phyloP scores from a whole-genome alignment of 2,113 vertebrate species.

The Silurus glanis region DNA sequence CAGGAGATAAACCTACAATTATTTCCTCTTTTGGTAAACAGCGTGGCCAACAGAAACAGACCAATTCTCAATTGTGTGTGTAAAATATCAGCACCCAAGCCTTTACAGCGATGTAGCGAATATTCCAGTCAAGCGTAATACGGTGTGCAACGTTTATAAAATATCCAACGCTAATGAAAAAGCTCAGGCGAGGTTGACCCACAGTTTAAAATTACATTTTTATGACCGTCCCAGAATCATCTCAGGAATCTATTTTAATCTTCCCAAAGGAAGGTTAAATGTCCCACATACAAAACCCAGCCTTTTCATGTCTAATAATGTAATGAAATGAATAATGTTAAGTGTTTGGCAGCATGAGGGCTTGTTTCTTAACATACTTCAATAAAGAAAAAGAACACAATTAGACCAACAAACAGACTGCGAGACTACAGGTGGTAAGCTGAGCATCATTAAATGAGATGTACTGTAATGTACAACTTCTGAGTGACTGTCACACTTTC shows the following conservation, averaged over 20 bases:
- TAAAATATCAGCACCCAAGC: background rate
- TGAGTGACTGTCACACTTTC: no score
- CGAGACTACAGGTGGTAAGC: no score
- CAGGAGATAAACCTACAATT: background rate
- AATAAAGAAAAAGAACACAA: no score
- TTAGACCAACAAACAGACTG: no score
- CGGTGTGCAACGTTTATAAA: background rate
- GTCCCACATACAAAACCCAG: background rate
- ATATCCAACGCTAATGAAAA: background rate
- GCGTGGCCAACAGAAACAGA: background rate
- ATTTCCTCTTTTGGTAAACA: background rate
- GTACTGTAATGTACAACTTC: no score
- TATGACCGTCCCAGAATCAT: conserved; percentile 4
- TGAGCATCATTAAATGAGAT: no score
- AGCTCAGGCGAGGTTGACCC: background rate
- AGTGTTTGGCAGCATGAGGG: background rate
- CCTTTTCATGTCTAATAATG: background rate
- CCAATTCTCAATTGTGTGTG: background rate
- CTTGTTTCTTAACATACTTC: no score
- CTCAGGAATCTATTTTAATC: background rate
- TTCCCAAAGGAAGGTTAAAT: background rate
- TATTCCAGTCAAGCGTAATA: background rate
- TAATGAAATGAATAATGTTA: background rate
- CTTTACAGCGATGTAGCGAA: background rate
- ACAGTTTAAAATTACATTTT: background rate